phyloP scores from a whole-genome alignment of 2,797 vertebrate genomes.

The Spinus olivaceus region DNA sequence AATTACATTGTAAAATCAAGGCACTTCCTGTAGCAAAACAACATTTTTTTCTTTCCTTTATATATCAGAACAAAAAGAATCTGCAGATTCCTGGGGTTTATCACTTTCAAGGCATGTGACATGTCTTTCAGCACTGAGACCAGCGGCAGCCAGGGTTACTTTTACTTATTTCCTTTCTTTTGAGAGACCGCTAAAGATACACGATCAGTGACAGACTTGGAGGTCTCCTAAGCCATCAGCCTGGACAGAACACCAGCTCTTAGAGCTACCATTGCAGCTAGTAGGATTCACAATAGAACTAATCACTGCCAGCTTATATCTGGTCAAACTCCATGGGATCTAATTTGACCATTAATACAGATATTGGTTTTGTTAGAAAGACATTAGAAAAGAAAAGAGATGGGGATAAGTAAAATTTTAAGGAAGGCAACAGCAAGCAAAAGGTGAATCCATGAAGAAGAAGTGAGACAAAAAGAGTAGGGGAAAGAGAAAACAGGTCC shows the following conservation, averaged over 20 bases:
- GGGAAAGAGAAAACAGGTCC: not conserved
- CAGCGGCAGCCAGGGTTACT: not conserved
- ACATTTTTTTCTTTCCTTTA: not conserved
- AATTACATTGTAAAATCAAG: not conserved
- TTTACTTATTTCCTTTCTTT: not conserved
- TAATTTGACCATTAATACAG: not conserved
- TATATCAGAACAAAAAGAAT: not conserved
- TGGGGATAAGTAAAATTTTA: not conserved
- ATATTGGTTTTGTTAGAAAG: not conserved
- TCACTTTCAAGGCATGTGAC: not conserved
- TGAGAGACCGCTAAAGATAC: not conserved
- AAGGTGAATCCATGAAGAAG: not conserved
- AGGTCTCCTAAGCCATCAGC: not conserved
- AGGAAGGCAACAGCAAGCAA: not conserved
- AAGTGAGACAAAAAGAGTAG: not conserved
- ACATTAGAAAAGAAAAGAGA: not conserved
- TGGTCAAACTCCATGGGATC: not conserved
- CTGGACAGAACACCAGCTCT: not conserved
- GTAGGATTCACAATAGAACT: not conserved
- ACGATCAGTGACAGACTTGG: not conserved
- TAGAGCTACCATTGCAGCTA: not conserved
- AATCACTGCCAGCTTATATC: not conserved
- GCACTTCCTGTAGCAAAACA: not conserved
- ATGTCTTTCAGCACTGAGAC: not conserved
- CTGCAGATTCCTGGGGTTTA: not conserved